A percentile compares a stretch with the other conserved stretches of the same genome.
These are phyloP conservation scores for Stichopus chloronotus DNA, from an alignment of 35 echinoderm and acorn worm species.

Conservation along the genomic window DNA sequence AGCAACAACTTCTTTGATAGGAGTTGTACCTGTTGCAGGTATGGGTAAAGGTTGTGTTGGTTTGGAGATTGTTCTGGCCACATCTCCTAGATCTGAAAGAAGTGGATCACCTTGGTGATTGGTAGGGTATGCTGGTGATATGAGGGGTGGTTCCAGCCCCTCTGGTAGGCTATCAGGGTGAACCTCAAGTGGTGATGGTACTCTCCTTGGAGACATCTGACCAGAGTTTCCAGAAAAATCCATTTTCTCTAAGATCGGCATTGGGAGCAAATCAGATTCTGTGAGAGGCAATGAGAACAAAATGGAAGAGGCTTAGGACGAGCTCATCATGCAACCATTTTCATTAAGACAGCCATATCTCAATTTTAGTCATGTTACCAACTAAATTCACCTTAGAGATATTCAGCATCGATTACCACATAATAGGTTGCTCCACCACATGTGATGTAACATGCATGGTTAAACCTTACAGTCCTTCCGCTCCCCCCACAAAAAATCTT, in stretches of 20 bases:
- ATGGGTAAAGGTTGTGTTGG: not conserved
- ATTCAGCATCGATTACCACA: too few relatives aligned
- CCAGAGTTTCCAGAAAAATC: not conserved
- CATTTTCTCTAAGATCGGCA: slow-evolving; percentile 79
- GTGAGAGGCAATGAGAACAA: not conserved
- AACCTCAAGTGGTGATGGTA: slow-evolving; percentile 53
- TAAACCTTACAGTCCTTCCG: too few relatives aligned
- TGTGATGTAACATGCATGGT: too few relatives aligned
- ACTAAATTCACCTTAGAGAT: too few relatives aligned
- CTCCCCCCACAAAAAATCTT: too few relatives aligned
- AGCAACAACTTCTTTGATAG: not conserved
- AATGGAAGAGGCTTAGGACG: too few relatives aligned
- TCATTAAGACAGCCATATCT: too few relatives aligned
- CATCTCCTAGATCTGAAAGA: not conserved
- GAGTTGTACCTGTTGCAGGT: not conserved
- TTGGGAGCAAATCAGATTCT: slow-evolving; percentile 45
- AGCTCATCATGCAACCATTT: too few relatives aligned
- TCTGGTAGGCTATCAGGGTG: slow-evolving; percentile 15
- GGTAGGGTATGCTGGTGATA: slow-evolving; percentile 63
- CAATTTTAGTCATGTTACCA: too few relatives aligned
- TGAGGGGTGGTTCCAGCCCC: slow-evolving; percentile 64
- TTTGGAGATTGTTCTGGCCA: not conserved
- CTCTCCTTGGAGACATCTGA: not conserved
- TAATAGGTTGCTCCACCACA: too few relatives aligned
- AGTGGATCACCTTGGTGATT: not conserved